phyloP scores from a whole-genome alignment of 2,888 invertebrate genomes.

The Xylocampa areola region DNA sequence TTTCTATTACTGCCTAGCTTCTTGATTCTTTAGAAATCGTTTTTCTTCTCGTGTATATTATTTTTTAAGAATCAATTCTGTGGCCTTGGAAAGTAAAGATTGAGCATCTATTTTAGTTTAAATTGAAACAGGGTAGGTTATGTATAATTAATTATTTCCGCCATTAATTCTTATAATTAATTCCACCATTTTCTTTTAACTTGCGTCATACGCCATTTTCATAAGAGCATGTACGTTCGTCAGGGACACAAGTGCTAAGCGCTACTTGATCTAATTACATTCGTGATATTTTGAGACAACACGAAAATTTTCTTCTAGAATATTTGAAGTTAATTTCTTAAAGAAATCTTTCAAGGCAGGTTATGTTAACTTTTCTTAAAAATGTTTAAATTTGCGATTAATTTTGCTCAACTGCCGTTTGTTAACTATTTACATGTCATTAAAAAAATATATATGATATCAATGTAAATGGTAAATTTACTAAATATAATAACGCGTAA shows the following conservation, averaged over 20 bases:
- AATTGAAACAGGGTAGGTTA: neutral
- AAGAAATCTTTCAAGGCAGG: too few relatives aligned
- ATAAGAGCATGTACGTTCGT: constrained; percentile 16
- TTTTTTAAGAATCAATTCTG: constrained; percentile 11
- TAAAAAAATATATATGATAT: too few relatives aligned
- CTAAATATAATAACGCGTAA: too few relatives aligned
- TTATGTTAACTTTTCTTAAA: neutral
- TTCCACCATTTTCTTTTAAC: constrained; percentile 15
- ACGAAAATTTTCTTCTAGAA: constrained; percentile 20
- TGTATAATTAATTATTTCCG: too few relatives aligned
- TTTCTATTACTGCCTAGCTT: neutral
- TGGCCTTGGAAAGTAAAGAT: neutral
- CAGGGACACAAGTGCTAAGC: constrained; percentile 13
- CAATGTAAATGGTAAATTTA: too few relatives aligned
- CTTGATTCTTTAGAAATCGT: constrained; percentile 4
- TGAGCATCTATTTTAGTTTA: neutral
- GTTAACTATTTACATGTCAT: too few relatives aligned
- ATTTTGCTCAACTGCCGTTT: too few relatives aligned
- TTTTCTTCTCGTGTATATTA: neutral
- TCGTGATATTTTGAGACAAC: constrained; percentile 17
- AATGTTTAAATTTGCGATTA: too few relatives aligned
- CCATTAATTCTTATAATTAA: too few relatives aligned
- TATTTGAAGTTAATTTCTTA: neutral
- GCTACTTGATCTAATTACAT: constrained; percentile 55
- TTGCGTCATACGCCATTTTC: constrained; percentile 19